Percentiles rank a stretch among this genome's conserved stretches.
Conservation (phyloP, 2,888 invertebrate genomes). For the Labia minor region DNA sequence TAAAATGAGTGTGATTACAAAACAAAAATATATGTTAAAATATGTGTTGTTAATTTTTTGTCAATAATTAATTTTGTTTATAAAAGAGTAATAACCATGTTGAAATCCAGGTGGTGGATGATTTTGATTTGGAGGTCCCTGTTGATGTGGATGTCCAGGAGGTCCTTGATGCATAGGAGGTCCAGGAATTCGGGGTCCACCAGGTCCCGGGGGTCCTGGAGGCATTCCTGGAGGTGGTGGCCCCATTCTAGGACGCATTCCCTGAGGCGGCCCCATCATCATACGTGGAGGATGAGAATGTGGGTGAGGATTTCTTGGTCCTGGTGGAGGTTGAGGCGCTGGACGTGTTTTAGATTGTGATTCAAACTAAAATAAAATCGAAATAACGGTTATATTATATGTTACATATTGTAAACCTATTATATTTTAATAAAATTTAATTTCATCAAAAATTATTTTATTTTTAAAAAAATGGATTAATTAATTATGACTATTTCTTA, state of each 20-base stretch:
- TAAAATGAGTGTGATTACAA: too few species aligned
- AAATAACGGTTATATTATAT: too few species aligned
- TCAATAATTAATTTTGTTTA: too few species aligned
- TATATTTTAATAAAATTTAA: neutral
- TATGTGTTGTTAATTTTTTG: too few species aligned
- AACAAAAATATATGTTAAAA: too few species aligned
- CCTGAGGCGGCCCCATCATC: constrained; percentile 47
- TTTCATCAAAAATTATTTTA: too few species aligned
- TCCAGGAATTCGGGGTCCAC: constrained; percentile 45
- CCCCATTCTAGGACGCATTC: constrained; percentile 43
- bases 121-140: constrained; percentile 43
- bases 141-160: constrained; percentile 44
- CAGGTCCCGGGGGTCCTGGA: constrained; percentile 44
- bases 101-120: constrained; percentile 50
- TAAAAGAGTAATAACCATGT: constrained; percentile 36
- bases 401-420: neutral
- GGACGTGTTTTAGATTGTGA: constrained; percentile 85
- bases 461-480: too few species aligned
- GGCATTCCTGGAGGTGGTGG: constrained; percentile 45
- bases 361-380: constrained; percentile 65
- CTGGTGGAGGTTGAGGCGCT: constrained; percentile 60
- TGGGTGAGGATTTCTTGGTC: constrained; percentile 46
- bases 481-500: too few species aligned
- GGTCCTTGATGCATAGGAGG: constrained; percentile 41
- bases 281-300: constrained; percentile 42